Evolutionary conservation across 2,888 invertebrate species (phyloP).

Genomic region (Allygus modestus): DNA sequence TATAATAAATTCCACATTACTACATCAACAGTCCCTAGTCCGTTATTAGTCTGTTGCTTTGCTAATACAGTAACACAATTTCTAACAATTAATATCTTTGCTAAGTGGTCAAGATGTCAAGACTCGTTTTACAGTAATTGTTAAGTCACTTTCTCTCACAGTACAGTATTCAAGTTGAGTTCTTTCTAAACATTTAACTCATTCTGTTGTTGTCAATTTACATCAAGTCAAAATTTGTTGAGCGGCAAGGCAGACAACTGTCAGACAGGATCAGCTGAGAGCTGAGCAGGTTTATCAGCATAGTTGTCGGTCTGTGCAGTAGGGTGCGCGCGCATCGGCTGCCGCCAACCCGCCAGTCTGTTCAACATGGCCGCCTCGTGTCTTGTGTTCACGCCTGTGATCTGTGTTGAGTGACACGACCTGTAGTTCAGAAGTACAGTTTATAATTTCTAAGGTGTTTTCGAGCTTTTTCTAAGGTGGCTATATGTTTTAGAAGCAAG

Average conservation of each 20-base stretch:
- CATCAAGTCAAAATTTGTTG: too few species aligned
- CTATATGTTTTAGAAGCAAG: background rate
- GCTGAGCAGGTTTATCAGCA: slow-evolving; percentile 36
- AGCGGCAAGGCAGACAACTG: slow-evolving; percentile 13
- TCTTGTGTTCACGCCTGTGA: slow-evolving; percentile 8
- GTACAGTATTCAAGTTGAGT: too few species aligned
- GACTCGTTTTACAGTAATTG: too few species aligned
- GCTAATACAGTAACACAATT: too few species aligned
- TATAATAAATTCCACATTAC: too few species aligned
- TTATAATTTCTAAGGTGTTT: background rate
- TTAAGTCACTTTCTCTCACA: too few species aligned
- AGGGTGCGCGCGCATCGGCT: slow-evolving; percentile 56
- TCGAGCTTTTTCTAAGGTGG: background rate
- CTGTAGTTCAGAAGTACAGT: background rate
- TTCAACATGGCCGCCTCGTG: slow-evolving; percentile 54
- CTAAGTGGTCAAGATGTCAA: too few species aligned
- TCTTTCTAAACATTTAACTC: too few species aligned
- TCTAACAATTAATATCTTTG: too few species aligned
- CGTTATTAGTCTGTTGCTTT: too few species aligned
- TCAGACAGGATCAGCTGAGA: slow-evolving; percentile 43
- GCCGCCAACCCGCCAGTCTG: slow-evolving; percentile 50
- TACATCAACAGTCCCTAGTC: too few species aligned
- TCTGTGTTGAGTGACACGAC: slow-evolving; percentile 15
- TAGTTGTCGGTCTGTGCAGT: slow-evolving; percentile 40
- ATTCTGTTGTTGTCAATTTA: too few species aligned